A percentile compares a stretch with the other conserved stretches of the same genome.
phyloP scores from a whole-genome alignment of 2,113 vertebrate species.

The Leiothrix lutea region DNA sequence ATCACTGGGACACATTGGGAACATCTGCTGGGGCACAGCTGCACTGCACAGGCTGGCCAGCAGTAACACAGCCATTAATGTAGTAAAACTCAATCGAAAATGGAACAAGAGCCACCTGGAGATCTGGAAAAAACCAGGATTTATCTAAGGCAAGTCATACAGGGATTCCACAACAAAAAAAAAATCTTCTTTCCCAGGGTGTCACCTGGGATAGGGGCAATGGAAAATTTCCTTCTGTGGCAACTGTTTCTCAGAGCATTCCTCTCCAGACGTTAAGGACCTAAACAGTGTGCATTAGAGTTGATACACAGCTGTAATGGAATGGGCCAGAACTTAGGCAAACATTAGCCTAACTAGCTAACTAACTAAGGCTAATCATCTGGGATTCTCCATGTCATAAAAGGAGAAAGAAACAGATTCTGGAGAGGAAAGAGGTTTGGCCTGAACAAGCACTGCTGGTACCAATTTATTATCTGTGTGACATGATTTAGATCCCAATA shows the following conservation, averaged over 20 bases:
- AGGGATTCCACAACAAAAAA: not conserved
- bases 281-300: not conserved
- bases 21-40: not conserved
- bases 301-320: not conserved
- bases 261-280: constrained; percentile 51
- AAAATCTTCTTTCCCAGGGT: constrained; percentile 70
- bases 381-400: not conserved
- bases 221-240: constrained; percentile 79
- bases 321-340: not conserved
- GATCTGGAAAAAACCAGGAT: not conserved
- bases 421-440: not conserved
- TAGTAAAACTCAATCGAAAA: not conserved
- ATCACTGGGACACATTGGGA: not conserved
- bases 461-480: not conserved
- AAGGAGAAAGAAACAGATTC: not conserved
- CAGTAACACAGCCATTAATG: not conserved
- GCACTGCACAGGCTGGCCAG: accelerated
- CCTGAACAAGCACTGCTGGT: not conserved
- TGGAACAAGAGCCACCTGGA: not conserved
- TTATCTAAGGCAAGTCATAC: not conserved
- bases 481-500: not conserved
- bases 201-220: constrained; percentile 78
- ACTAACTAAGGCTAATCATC: not conserved
- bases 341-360: not conserved
- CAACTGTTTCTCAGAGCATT: constrained; percentile 72